phyloP scores from a whole-genome alignment of 2,888 invertebrate species.

The Himalopsyche tibetana region DNA sequence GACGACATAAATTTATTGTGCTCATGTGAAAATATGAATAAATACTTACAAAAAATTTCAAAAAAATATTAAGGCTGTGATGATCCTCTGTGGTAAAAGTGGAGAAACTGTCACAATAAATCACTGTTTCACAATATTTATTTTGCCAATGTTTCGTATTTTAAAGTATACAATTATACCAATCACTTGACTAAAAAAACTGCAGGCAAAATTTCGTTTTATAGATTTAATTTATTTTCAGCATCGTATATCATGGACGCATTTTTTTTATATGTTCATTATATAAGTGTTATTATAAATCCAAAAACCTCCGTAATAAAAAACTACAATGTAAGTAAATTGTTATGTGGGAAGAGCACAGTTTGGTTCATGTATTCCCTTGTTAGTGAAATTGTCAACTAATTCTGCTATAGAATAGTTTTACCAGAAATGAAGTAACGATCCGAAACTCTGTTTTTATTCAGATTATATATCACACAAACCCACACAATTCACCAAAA shows the following conservation, averaged over 20 bases:
- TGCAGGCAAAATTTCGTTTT: no score
- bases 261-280: neutral
- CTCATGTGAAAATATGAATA: neutral
- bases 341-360: neutral
- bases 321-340: neutral
- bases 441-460: neutral
- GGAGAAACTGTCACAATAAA: neutral
- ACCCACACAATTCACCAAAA: constrained; percentile 19
- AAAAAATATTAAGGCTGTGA: constrained; percentile 18
- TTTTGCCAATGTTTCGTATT: neutral
- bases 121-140: neutral
- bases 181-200: no score
- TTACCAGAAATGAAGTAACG: neutral
- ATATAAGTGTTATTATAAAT: no score
- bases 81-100: neutral
- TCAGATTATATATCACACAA: neutral
- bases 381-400: neutral
- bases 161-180: no score
- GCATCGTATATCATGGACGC: neutral
- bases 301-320: neutral
- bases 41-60: constrained; percentile 20
- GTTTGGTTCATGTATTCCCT: neutral
- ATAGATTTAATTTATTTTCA: neutral
- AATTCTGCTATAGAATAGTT: neutral
- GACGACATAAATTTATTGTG: no score